Evolutionary conservation across 64 coral and sea anemone genomes (phyloP).

Genomic region (Montipora sp.): DNA sequence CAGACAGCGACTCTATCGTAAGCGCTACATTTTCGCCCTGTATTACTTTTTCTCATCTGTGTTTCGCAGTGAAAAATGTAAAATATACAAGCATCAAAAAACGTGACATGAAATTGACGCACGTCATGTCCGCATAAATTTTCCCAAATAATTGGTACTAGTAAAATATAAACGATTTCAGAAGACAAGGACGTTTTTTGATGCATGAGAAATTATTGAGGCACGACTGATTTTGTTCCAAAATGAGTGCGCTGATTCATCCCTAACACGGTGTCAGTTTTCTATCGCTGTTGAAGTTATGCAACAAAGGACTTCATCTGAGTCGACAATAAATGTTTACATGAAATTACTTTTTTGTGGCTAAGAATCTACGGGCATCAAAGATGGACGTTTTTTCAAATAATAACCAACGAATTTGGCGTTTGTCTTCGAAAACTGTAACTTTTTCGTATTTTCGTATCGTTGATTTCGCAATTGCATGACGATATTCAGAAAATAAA

Average conservation of each 20-base stretch:
- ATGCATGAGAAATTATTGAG: neutral
- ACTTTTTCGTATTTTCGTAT: neutral
- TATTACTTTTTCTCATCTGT: neutral
- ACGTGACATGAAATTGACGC: neutral
- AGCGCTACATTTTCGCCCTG: neutral
- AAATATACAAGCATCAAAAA: neutral
- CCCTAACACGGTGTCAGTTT: neutral
- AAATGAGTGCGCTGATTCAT: neutral
- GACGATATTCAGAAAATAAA: neutral
- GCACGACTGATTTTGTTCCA: neutral
- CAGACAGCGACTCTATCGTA: slow-evolving; percentile 71
- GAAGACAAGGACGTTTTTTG: neutral
- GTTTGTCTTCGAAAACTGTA: neutral
- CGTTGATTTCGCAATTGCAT: neutral
- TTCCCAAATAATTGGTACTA: neutral
- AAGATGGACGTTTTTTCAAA: neutral
- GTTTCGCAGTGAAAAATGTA: neutral
- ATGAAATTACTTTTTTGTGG: too few species aligned
- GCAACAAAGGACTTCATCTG: neutral
- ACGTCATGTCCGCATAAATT: neutral
- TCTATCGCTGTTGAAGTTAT: neutral
- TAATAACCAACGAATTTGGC: neutral
- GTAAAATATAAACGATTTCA: neutral
- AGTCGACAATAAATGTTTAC: neutral
- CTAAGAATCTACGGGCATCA: neutral